Evolutionary conservation across 2,888 invertebrate species (phyloP).

Genomic region (Pardosa pseudoannulata): DNA sequence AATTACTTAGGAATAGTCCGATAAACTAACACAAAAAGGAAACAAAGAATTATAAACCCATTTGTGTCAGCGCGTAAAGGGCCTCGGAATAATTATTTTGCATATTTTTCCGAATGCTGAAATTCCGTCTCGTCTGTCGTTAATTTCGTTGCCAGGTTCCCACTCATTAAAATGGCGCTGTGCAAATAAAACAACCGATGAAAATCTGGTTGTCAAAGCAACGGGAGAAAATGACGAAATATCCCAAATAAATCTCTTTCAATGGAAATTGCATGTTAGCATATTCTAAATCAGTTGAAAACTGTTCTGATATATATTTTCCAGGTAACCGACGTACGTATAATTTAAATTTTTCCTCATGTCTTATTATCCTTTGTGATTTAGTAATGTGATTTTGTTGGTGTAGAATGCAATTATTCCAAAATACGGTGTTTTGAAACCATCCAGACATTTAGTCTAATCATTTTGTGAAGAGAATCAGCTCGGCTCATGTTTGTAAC

Average conservation of each 20-base stretch:
- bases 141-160: conserved; percentile 15
- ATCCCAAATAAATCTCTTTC: neutral
- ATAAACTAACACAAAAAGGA: no score
- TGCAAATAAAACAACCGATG: neutral
- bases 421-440: no score
- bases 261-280: neutral
- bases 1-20: no score
- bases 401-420: no score
- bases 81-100: neutral
- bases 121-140: conserved; percentile 5
- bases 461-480: no score
- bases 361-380: no score
- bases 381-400: no score
- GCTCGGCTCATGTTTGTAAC: no score
- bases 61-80: neutral
- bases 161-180: neutral
- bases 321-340: neutral
- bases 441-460: no score
- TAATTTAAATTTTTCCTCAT: neutral
- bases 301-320: neutral
- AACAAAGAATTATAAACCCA: neutral
- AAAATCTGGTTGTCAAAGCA: conserved; percentile 2
- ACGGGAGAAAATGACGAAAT: neutral
- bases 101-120: neutral
- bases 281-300: neutral